Evolutionary conservation across 2,888 invertebrate genomes (phyloP).

Genomic region (Acleris cristana): DNA sequence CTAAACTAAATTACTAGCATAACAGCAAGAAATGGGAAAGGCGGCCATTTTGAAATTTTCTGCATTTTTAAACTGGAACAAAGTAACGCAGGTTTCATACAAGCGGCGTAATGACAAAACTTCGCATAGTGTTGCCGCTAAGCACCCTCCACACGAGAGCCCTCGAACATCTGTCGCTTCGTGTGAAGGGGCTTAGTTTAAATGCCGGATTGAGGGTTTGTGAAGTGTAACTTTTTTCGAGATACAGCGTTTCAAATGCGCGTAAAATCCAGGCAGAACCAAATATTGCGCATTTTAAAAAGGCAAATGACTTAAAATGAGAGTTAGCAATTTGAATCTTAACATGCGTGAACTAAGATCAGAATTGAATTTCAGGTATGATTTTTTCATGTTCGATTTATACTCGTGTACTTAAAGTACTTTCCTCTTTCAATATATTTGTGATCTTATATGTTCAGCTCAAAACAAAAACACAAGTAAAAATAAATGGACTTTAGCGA

Average conservation of each 20-base stretch:
- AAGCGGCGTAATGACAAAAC: constrained; percentile 41
- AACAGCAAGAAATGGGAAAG: no score
- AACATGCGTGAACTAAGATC: not conserved
- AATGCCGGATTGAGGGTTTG: constrained; percentile 46
- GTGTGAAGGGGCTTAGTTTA: constrained; percentile 42
- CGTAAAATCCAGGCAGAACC: constrained; percentile 1
- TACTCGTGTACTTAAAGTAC: not conserved
- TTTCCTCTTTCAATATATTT: no score
- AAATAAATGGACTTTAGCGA: no score
- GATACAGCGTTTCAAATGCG: constrained; percentile 21
- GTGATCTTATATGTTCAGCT: no score
- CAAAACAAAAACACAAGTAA: no score
- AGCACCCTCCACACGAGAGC: constrained; percentile 61
- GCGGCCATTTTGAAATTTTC: not conserved
- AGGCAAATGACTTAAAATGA: no score
- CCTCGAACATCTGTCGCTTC: constrained; percentile 71
- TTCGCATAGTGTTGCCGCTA: constrained; percentile 54
- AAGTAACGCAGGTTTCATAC: constrained; percentile 24
- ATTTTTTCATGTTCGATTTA: not conserved
- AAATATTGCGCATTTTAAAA: no score
- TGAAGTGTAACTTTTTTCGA: constrained; percentile 34
- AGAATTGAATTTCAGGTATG: not conserved
- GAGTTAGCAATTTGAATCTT: not conserved
- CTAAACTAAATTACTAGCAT: no score
- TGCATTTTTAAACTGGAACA: not conserved